A percentile compares a stretch with the other conserved stretches of the same genome.
Conservation (phyloP, 2,113 vertebrate species). For the Dolichallabes microphthalmus region DNA sequence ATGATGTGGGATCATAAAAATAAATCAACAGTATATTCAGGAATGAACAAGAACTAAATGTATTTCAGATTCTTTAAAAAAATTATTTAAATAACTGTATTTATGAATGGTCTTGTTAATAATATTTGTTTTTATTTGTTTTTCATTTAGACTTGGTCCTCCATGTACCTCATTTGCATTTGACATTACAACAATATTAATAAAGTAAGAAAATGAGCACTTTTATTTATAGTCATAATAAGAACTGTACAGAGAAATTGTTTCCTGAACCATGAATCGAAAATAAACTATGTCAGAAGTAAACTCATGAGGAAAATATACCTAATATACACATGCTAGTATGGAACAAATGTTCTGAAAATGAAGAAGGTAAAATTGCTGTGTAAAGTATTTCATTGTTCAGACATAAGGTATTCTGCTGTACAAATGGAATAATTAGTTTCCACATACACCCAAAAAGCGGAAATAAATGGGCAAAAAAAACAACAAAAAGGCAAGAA, state of each 20-base stretch:
- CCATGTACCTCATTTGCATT: not conserved
- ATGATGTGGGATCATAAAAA: not conserved
- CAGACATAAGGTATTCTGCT: not conserved
- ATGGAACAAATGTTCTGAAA: not conserved
- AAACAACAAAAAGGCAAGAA: conserved; percentile 9
- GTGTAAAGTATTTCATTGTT: not conserved
- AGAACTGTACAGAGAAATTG: not conserved
- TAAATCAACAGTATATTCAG: not conserved
- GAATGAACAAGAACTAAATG: not conserved
- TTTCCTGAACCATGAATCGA: not conserved
- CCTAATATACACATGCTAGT: not conserved
- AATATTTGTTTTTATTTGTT: not conserved
- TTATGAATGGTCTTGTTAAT: not conserved
- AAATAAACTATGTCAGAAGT: not conserved
- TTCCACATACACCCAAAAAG: conserved; percentile 27
- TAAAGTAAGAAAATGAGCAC: not conserved
- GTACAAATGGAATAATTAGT: not conserved
- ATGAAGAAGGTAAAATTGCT: not conserved
- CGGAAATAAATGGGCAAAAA: conserved; percentile 20
- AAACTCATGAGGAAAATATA: not conserved
- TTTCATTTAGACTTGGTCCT: not conserved
- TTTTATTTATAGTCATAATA: not conserved
- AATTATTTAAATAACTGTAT: not conserved
- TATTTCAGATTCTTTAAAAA: no score
- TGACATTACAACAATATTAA: not conserved